Base-by-base conservation (phyloP, 1,140 invertebrate species). In the Apis laboriosa region DNA sequence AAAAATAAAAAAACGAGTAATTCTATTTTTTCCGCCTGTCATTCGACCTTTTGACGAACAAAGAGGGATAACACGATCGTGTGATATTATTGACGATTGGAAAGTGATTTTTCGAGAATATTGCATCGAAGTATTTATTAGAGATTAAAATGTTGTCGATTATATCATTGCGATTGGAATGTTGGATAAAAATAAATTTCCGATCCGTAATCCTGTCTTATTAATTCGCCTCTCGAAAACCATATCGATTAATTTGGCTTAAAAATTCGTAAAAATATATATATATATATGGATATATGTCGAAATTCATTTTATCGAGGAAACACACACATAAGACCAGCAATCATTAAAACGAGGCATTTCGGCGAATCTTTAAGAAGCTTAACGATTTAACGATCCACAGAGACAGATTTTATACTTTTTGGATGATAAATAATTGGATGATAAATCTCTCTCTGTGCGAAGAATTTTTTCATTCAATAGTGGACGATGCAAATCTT, bases 311-410 rank as follows among this genome's bases (percentile, higher is more conserved):
- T 43, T 43, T 43, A 43, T 43, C 34, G 34, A 43, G 34, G 34
- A 43, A 43, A 43, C 5, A 2, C 34, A 43, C 4, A 43, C 34
- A 43, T 78, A 72, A 75, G 17, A 24, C 9, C 9, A 58, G 17
- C 64, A 80, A 84, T 71, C 86, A 77, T 90, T 85, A 90, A 90
- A 89, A 88, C 84, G 80, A 84, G 73, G 70, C 83, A 72, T 82
- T 77, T 79, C 83, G 84, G 73, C 71, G 68, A 75, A 78, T 79
- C 49, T 55, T 60, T 92, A 92, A 92, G 91, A 84, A 81, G 91
- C 92, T 92, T 92, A 93, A 82, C 79, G 89, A 87, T 90, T 92
- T 90, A 92, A 88, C 82, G 63, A 89, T 90, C 87, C 85, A 87
- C 84, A 80, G 88, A 82, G 84, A 75, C 78, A 74, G 88, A 86